Evolutionary conservation across 2,797 vertebrate species (phyloP).

Genomic region (Trachurus trachurus): DNA sequence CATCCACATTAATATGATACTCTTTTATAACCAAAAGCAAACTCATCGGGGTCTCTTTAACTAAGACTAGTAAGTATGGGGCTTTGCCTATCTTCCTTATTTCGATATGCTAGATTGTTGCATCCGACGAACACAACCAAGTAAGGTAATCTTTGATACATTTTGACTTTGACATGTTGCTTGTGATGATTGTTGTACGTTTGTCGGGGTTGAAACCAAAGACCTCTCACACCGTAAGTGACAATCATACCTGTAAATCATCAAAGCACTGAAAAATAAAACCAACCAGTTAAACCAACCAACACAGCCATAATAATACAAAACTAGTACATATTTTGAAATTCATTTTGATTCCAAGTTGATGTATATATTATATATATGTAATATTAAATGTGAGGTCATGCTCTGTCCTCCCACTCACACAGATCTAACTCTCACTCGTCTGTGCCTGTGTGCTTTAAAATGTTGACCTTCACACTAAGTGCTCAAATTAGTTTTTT

Average conservation of each 20-base stretch:
- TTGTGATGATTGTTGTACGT: too few species aligned
- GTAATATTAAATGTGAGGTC: not conserved
- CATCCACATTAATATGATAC: too few species aligned
- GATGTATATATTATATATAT: too few species aligned
- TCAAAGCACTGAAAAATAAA: conserved; percentile 41
- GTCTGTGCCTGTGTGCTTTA: not conserved
- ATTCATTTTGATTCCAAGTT: not conserved
- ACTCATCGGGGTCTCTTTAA: too few species aligned
- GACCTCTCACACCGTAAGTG: conserved; percentile 81
- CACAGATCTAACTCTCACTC: not conserved
- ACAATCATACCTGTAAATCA: conserved; percentile 84
- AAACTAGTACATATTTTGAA: not conserved
- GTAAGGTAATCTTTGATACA: too few species aligned
- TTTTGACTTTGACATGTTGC: too few species aligned
- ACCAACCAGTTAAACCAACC: too few species aligned
- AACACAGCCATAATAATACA: not conserved
- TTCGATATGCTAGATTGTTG: too few species aligned
- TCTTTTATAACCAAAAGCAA: too few species aligned
- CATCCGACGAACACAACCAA: too few species aligned
- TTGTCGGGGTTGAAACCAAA: conserved; percentile 79
- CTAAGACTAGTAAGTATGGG: too few species aligned
- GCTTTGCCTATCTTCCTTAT: too few species aligned
- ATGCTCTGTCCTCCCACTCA: not conserved
- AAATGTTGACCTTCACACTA: not conserved
- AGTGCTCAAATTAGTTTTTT: not conserved